These are phyloP conservation scores for Odontamblyopus lacepedii DNA, from an alignment of 2,797 vertebrate genomes.

Conservation along the genomic window DNA sequence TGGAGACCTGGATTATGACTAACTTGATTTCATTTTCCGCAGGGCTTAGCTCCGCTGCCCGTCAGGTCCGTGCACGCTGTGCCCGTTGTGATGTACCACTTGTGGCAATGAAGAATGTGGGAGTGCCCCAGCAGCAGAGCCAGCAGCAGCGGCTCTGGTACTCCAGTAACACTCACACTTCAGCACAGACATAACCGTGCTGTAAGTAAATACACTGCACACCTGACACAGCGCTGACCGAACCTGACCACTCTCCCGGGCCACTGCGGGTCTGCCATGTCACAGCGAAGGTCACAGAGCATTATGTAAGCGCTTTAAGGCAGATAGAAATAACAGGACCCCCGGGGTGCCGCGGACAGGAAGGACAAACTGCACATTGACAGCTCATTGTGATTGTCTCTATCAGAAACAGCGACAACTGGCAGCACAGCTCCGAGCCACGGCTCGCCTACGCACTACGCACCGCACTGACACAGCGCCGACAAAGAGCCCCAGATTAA, in stretches of 20 bases:
- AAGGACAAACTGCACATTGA: neutral
- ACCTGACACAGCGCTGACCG: neutral
- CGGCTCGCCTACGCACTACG: slow-evolving; percentile 57
- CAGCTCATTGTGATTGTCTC: neutral
- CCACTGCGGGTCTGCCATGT: neutral
- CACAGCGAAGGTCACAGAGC: slow-evolving; percentile 4
- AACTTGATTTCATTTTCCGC: slow-evolving; percentile 68
- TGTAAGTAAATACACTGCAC: neutral
- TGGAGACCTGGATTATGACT: slow-evolving; percentile 61
- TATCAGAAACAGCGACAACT: slow-evolving; percentile 4
- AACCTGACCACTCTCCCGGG: neutral
- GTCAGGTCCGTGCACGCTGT: slow-evolving; percentile 53
- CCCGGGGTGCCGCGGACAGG: neutral
- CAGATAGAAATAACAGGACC: neutral
- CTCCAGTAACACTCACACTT: too few relatives aligned
- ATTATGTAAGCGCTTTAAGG: neutral
- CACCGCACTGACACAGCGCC: slow-evolving; percentile 44
- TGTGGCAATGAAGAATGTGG: slow-evolving; percentile 68
- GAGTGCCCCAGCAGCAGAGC: slow-evolving; percentile 42
- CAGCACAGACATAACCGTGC: too few relatives aligned
- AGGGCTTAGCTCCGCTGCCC: slow-evolving; percentile 50
- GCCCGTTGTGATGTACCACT: slow-evolving; percentile 67
- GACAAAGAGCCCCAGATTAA: slow-evolving; percentile 76
- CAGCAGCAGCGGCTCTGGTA: too few relatives aligned
- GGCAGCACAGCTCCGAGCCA: slow-evolving; percentile 21